Percentiles rank a stretch among this genome's conserved stretches.
Evolutionary conservation across 2,888 invertebrate species (phyloP).

Genomic region (Parthenolecanium corni): DNA sequence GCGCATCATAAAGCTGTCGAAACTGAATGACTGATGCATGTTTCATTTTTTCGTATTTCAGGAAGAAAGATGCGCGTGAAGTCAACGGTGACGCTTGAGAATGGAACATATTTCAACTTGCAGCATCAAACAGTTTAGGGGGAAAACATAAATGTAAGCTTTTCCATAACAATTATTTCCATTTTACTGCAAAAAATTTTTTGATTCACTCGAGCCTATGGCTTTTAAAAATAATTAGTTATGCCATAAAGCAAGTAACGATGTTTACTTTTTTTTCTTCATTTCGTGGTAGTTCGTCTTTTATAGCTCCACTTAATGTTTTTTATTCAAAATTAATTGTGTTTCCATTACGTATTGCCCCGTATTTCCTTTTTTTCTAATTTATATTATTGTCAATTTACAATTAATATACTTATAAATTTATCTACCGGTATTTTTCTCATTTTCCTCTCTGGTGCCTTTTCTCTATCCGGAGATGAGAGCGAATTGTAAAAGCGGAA

Average conservation of each 20-base stretch:
- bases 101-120: not conserved
- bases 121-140: too few species aligned
- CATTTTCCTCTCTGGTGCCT: too few species aligned
- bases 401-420: slow-evolving; percentile 33
- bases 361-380: too few species aligned
- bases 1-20: too few species aligned
- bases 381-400: too few species aligned
- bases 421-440: too few species aligned
- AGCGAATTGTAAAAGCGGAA: slow-evolving; percentile 64
- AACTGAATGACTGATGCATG: not conserved
- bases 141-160: too few species aligned
- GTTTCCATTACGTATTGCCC: too few species aligned
- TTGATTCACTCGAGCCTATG: not conserved
- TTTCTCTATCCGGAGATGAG: not conserved
- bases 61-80: slow-evolving; percentile 5
- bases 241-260: not conserved
- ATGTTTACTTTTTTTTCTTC: not conserved
- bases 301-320: not conserved
- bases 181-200: too few species aligned
- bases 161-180: too few species aligned
- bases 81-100: slow-evolving; percentile 9
- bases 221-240: not conserved
- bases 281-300: not conserved
- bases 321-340: not conserved
- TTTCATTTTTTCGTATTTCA: not conserved